Evolutionary conservation across 64 coral and sea anemone species (phyloP), one percentile per base, ranked within the genome.

Genomic region (Anthopleura sola): DNA sequence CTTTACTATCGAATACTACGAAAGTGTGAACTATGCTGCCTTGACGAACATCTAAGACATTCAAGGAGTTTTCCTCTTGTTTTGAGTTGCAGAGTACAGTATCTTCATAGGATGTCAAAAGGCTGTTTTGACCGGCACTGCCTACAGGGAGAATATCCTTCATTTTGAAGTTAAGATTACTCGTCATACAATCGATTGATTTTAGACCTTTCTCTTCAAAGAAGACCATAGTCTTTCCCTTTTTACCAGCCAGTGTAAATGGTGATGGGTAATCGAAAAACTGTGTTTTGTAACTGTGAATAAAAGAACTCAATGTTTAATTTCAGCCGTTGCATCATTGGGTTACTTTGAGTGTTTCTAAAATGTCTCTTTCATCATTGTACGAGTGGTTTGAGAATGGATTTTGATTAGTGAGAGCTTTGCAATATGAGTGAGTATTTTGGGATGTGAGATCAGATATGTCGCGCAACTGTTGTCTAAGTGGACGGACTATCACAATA

Each of bases 161-260:
- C 21, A 89, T 86, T 23, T 66, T 34, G n/a, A 86, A 77, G 14
- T 87, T 29, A 62, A 75, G 24, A 33, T 76, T 89, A 28, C 94
- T 90, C 51, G 86, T 84, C 68, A 87, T 37, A 29, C 78, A 75
- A 44, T 74, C 60, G 53, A 86, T 78, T 3, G 90, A 39, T 78
- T 95, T 84, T 49, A 95, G 78, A 50, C 84, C 75, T 24, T 77
- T 92, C 55, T 95, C 94, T 39, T 86, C 89, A 68, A 92, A 82
- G 78, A 86, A 87, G 34, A 82, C 94, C 6, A 92, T 49, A 31
- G 86, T 82, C 11, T 86, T 86, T 9, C 90, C 90, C 21, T 92
- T 91, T 71, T 89, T 60, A 5, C 94, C 90, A 29, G 83, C 90
- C 40, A 88, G 80, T 31, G 62, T 82, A 8, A 95, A 78, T 15